Percentiles rank a stretch among this genome's conserved stretches.
Conservation (phyloP, 2,113 vertebrate genomes). For the Numida meleagris region DNA sequence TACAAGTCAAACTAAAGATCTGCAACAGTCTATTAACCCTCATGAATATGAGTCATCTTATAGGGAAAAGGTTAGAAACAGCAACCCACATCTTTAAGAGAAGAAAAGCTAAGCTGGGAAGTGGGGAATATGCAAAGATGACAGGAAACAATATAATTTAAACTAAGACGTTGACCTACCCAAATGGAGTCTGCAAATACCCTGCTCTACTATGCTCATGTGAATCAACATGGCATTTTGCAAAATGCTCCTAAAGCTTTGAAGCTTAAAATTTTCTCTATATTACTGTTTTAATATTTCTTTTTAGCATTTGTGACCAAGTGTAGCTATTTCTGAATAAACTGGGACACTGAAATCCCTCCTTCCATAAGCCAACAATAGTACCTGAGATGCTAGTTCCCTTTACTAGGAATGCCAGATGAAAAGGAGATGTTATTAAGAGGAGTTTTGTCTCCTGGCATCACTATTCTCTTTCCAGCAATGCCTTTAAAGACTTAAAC, state of each 20-base stretch:
- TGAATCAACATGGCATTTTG: not conserved
- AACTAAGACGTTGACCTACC: not conserved
- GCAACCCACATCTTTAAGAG: not conserved
- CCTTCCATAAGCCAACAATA: slow-evolving; percentile 8
- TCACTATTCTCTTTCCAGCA: slow-evolving; percentile 1
- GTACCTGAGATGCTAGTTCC: not conserved
- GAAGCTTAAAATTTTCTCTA: not conserved
- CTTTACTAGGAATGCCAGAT: slow-evolving; percentile 1
- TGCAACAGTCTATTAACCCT: not conserved
- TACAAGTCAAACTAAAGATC: slow-evolving; percentile 16
- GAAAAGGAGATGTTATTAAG: slow-evolving; percentile 21
- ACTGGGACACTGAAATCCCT: not conserved
- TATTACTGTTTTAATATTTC: slow-evolving; percentile 14
- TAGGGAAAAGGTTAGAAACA: slow-evolving; percentile 15
- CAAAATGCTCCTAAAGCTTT: not conserved
- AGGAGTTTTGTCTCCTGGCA: slow-evolving; percentile 31
- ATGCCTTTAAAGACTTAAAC: slow-evolving; percentile 6
- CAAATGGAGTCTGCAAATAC: not conserved
- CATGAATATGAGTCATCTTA: not conserved
- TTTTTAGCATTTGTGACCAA: slow-evolving; percentile 5
- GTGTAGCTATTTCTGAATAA: slow-evolving; percentile 19
- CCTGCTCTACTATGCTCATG: not conserved
- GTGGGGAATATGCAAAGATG: not conserved
- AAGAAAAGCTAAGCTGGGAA: not conserved
- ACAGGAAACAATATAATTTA: not conserved